Evolutionary conservation across 2,797 vertebrate genomes (phyloP), one percentile per base, ranked within the genome.

Genomic region (Cephalopachus bancanus): DNA sequence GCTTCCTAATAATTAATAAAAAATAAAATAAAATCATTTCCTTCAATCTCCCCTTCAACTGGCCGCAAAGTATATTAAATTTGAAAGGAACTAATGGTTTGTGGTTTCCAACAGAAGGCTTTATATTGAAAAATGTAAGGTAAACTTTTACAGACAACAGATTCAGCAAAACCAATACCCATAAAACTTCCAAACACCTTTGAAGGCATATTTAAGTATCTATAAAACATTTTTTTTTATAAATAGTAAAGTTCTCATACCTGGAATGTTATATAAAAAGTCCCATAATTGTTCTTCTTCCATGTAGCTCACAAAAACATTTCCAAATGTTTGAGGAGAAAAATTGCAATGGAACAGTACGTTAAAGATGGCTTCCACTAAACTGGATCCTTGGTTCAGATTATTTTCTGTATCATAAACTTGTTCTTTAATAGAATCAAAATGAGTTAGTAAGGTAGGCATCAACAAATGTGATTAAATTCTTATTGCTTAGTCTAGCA

Each of bases 221-320:
- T 89, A 74, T 64, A 79, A 71, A 89, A 90, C 44, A 93, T 19
- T 95, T 88, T n/a, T 24, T 59, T 76, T 80, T 76, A 93, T 14
- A 94, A 74, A 59, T 1, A 64, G 12, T 57, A 81, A 89, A 55
- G 78, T 95, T 97, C 78, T 97, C 95, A 97, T 99, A 99, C 99
- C 99, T 99, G 99, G 98, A 96, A 99, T 98, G 95, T 98, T 98
- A 98, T 98, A 99, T 91, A 99, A 98, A 97, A 98, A 98, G 89
- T 99, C 98, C 99, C 99, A 99, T 84, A 99, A 95, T 26, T 98
- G 98, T 79, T 98, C 98, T 97, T 98, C 98, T 98, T 99, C 99
- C 97, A 99, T 98, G 98, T 99, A 99, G 62, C 98, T 98, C 92
- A 99, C 98, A 97, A 99, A 98, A 95, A 99, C 98, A 93, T 97